Percentiles rank a stretch among this genome's conserved stretches.
These are phyloP conservation scores for Lasioglossum zephyrum DNA, from an alignment of 2,888 invertebrate species.

Conservation along the genomic window DNA sequence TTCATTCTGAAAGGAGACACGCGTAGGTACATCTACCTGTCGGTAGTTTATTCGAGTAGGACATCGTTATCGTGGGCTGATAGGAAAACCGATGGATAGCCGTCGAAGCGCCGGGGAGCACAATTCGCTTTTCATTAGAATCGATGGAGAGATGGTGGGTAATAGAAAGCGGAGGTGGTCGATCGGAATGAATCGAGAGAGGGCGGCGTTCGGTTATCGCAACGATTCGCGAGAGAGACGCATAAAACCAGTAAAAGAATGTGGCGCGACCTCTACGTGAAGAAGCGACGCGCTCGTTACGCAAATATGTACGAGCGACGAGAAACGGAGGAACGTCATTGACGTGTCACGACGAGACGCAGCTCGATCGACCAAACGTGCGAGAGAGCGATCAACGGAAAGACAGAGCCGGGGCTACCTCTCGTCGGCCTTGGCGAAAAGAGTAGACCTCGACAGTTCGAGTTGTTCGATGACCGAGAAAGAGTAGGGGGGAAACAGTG, in stretches of 20 bases:
- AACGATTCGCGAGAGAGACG: slow-evolving; percentile 10
- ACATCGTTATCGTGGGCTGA: background rate
- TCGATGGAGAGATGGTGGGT: background rate
- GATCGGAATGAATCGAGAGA: slow-evolving; percentile 51
- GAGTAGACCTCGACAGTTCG: slow-evolving; percentile 48
- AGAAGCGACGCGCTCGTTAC: slow-evolving; percentile 53
- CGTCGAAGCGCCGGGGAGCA: background rate
- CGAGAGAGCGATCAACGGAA: slow-evolving; percentile 26
- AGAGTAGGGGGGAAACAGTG: slow-evolving; percentile 49
- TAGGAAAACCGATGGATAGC: background rate
- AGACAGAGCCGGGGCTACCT: slow-evolving; percentile 20
- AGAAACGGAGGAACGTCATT: slow-evolving; percentile 13
- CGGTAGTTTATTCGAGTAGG: background rate
- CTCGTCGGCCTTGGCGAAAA: slow-evolving; percentile 64
- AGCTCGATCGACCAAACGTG: background rate
- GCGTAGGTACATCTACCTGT: background rate
- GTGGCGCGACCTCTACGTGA: slow-evolving; percentile 29
- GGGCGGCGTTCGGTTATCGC: background rate
- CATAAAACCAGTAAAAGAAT: slow-evolving; percentile 44
- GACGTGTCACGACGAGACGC: slow-evolving; percentile 20
- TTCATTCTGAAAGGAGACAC: background rate
- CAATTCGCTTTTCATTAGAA: background rate
- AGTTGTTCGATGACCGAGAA: slow-evolving; percentile 63
- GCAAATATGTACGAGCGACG: slow-evolving; percentile 48
- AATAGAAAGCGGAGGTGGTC: background rate